Conservation (phyloP, 2,888 invertebrate genomes). For the Drymonia ruficornis region DNA sequence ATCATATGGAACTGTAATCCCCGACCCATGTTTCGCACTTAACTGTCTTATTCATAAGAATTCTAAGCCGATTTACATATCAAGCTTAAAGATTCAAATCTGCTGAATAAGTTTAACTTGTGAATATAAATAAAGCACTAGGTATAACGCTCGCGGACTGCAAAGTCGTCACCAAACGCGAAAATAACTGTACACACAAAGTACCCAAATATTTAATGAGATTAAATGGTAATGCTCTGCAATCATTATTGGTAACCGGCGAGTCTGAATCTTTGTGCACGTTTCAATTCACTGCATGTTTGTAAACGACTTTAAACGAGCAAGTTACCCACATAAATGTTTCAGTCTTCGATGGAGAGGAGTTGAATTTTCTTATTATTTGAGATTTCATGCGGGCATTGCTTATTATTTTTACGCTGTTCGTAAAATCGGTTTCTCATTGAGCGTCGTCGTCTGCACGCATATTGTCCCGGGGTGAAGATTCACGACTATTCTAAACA, state of each 20-base stretch:
- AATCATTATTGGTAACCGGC: slow-evolving; percentile 36
- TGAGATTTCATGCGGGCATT: neutral
- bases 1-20: slow-evolving; percentile 34
- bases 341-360: slow-evolving; percentile 12
- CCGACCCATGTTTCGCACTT: slow-evolving; percentile 44
- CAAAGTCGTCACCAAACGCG: slow-evolving; percentile 47
- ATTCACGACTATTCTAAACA: slow-evolving; percentile 55
- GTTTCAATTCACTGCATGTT: slow-evolving; percentile 31
- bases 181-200: slow-evolving; percentile 48
- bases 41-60: slow-evolving; percentile 50
- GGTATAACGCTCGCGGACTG: slow-evolving; percentile 57
- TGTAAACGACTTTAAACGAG: slow-evolving; percentile 34
- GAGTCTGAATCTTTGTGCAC: slow-evolving; percentile 30
- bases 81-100: slow-evolving; percentile 60
- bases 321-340: slow-evolving; percentile 29
- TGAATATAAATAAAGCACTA: slow-evolving; percentile 66
- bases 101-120: slow-evolving; percentile 59
- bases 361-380: neutral
- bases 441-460: slow-evolving; percentile 29
- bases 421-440: slow-evolving; percentile 10
- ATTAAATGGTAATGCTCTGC: slow-evolving; percentile 51
- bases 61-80: slow-evolving; percentile 59
- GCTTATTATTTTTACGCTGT: too few species aligned
- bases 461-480: slow-evolving; percentile 49
- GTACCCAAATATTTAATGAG: slow-evolving; percentile 47